phyloP scores from a whole-genome alignment of 2,797 vertebrate species.

The Danio jaintianensis region DNA sequence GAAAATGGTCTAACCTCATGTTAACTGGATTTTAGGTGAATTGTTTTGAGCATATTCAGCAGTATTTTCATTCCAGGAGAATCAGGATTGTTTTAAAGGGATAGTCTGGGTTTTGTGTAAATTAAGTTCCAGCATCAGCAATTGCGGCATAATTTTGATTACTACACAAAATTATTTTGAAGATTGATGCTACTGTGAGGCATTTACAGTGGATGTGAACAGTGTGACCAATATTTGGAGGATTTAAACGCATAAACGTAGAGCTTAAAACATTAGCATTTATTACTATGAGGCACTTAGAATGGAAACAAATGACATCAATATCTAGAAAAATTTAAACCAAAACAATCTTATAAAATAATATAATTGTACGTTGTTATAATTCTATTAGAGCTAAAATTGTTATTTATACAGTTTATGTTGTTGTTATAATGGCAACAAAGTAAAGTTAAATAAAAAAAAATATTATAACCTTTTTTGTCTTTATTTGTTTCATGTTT shows the following conservation, averaged over 20 bases:
- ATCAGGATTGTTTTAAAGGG: neutral
- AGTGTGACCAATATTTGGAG: neutral
- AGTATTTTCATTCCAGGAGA: neutral
- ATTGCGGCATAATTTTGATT: neutral
- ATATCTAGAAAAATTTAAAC: too few relatives aligned
- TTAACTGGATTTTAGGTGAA: slow-evolving; percentile 5
- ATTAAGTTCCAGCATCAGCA: neutral
- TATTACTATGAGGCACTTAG: too few relatives aligned
- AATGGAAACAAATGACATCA: too few relatives aligned
- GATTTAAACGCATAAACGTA: neutral
- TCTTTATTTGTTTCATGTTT: too few relatives aligned
- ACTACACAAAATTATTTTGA: neutral
- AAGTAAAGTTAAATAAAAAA: too few relatives aligned
- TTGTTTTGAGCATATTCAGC: slow-evolving; percentile 17
- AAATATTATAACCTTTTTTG: too few relatives aligned
- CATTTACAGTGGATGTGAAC: neutral
- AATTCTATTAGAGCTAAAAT: too few relatives aligned
- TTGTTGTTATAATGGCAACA: too few relatives aligned
- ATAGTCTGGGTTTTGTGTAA: neutral
- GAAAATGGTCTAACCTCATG: slow-evolving; percentile 20
- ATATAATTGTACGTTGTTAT: too few relatives aligned
- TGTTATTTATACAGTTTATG: too few relatives aligned
- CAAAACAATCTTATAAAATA: too few relatives aligned
- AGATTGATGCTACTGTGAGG: neutral
- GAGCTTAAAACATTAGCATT: too few relatives aligned